Evolutionary conservation across 2,113 vertebrate species (phyloP), one percentile per base, ranked within the genome.

Genomic region (Panthera uncia): DNA sequence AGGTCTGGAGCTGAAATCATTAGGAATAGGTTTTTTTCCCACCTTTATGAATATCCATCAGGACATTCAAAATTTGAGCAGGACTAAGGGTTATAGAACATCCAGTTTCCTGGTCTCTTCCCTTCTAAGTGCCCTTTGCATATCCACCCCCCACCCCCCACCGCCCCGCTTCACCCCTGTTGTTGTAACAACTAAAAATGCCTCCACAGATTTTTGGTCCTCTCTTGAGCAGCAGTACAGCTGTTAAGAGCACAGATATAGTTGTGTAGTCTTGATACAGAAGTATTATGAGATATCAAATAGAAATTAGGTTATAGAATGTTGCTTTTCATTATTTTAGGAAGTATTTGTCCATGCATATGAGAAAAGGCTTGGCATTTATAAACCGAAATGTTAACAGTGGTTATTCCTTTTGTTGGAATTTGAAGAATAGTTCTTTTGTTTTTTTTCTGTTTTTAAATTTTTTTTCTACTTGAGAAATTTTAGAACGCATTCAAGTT

Each of bases 1-100:
- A 83, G 74, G 27, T 68, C 55, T 87, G n/a, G 69, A 57, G 27
- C 36, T 82, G 65, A 81, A 68, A 41, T 91, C 55, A 89, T 48
- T 82, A 18, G 69, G 38, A 80, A n/a, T 27, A 61, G 31, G 15
- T 83, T 90, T 45, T 48, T 19, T 4, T 5, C 5, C 25, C 36
- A 6, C 36, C 73, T 78, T 55, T 1, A 25, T 65, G 73, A 95
- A 55, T 84, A 48, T 41, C 85, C 31, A 71, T 27, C 27, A 73
- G 68, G 63, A 97, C 14, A 25, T 66, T 81, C 57, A 85, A 92
- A 82, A 33, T 66, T 1, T 15, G 61, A 71, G 68, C 36, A 65
- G 31, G 36, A 27, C 16, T 25, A 21, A 41, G 63, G 13, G 68
- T 7, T 82, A 33, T 1, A 55, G 52, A 16, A 69, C n/a, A 41